phyloP scores from a whole-genome alignment of 1,140 invertebrate species.

The Bursaphelenchus mucronatus region DNA sequence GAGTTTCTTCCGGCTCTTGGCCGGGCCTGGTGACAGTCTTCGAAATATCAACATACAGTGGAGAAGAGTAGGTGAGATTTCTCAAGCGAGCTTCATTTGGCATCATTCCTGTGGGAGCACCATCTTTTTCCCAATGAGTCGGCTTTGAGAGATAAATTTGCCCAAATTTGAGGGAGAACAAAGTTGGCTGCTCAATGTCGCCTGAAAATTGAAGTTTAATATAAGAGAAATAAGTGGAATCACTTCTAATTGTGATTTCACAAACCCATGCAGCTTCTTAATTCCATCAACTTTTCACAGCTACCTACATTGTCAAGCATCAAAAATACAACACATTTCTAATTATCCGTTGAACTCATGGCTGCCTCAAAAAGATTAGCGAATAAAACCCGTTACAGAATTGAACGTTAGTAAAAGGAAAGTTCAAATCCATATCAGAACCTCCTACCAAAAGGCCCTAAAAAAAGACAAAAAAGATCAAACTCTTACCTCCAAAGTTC shows the following conservation, averaged over 20 bases:
- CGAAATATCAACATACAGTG: constrained; percentile 94
- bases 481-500: constrained; percentile 72
- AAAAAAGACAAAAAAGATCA: not conserved
- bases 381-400: too few species aligned
- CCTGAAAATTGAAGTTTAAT: constrained; percentile 26
- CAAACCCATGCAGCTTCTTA: too few species aligned
- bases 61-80: constrained; percentile 76
- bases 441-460: not conserved
- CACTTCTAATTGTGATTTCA: too few species aligned
- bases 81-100: constrained; percentile 74
- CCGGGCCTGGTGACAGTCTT: constrained; percentile 87
- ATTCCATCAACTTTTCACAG: too few species aligned
- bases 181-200: constrained; percentile 66
- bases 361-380: too few species aligned
- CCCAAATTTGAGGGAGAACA: constrained; percentile 90
- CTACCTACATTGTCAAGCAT: too few species aligned
- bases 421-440: too few species aligned
- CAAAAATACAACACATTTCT: too few species aligned
- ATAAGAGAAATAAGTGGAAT: not conserved
- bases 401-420: too few species aligned
- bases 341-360: too few species aligned
- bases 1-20: constrained; percentile 83
- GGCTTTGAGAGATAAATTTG: constrained; percentile 98
- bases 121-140: constrained; percentile 99
- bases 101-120: constrained; percentile 96